Percentiles rank a stretch among this genome's conserved stretches.
phyloP scores from a whole-genome alignment of 1,140 invertebrate species.

The Goniozus legneri region DNA sequence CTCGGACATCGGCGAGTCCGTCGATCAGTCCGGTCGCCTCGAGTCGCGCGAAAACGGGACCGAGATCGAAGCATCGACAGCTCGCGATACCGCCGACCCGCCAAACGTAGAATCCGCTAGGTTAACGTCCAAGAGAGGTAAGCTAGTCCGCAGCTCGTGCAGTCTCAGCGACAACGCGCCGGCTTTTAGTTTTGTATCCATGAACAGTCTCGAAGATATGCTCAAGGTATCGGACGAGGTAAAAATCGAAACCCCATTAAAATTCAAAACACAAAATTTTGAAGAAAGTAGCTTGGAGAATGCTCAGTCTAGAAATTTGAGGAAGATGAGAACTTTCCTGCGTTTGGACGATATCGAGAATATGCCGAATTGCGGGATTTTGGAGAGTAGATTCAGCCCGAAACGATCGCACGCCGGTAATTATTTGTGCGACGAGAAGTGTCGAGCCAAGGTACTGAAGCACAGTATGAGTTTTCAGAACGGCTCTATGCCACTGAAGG shows the following conservation, averaged over 20 bases:
- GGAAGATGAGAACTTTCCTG: constrained; percentile 10
- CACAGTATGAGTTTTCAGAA: constrained; percentile 38
- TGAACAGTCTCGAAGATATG: constrained; percentile 19
- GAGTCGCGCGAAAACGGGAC: no score
- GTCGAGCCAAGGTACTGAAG: constrained; percentile 13
- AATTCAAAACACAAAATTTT: not conserved
- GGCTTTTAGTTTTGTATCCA: constrained; percentile 33
- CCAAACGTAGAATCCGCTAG: constrained; percentile 35
- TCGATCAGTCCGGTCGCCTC: no score
- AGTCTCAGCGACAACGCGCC: constrained; percentile 23
- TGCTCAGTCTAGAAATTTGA: constrained; percentile 3
- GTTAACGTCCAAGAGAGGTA: constrained; percentile 45
- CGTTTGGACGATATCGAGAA: constrained; percentile 12
- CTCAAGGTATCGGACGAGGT: constrained; percentile 14
- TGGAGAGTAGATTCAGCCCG: constrained; percentile 13
- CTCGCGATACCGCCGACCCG: not conserved
- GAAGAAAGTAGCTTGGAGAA: constrained; percentile 2
- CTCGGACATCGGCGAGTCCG: constrained; percentile 22
- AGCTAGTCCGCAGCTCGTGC: constrained; percentile 37
- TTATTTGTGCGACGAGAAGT: constrained; percentile 24
- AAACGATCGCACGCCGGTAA: constrained; percentile 15
- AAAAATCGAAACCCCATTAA: not conserved
- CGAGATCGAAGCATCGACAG: not conserved
- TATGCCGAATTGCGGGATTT: constrained; percentile 15
- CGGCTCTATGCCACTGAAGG: constrained; percentile 5